Conservation (phyloP, 2,797 vertebrate species). For the Euphonia xanthogaster region DNA sequence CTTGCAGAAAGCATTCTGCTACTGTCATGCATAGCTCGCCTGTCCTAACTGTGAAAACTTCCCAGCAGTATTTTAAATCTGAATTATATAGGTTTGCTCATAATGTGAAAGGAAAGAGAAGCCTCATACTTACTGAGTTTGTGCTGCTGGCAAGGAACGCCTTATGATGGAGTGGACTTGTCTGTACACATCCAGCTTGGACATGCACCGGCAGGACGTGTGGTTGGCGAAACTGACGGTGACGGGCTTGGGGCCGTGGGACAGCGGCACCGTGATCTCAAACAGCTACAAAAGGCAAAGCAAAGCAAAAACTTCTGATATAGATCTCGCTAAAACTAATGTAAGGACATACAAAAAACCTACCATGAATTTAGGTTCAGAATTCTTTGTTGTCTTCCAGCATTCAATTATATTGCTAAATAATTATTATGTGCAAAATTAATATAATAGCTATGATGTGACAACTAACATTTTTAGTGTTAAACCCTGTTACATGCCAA, state of each 20-base stretch:
- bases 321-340: background rate
- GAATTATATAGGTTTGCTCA: background rate
- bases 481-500: background rate
- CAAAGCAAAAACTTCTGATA: background rate
- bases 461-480: background rate
- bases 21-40: rapidly evolving
- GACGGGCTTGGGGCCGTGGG: slow-evolving; percentile 90
- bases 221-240: slow-evolving; percentile 97
- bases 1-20: background rate
- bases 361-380: background rate
- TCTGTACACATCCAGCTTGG: slow-evolving; percentile 92
- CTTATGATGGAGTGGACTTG: slow-evolving; percentile 97
- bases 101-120: background rate
- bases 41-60: background rate
- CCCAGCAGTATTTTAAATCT: background rate
- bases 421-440: background rate
- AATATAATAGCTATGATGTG: background rate
- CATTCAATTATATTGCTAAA: background rate
- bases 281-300: slow-evolving; percentile 82
- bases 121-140: slow-evolving; percentile 83
- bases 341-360: background rate
- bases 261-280: slow-evolving; percentile 94
- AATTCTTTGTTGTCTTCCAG: background rate
- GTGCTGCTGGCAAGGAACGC: slow-evolving; percentile 83
- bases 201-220: slow-evolving; percentile 94